A percentile compares a stretch with the other conserved stretches of the same genome.
phyloP scores from a whole-genome alignment of 1,140 invertebrate species.

The Drosophila azteca region DNA sequence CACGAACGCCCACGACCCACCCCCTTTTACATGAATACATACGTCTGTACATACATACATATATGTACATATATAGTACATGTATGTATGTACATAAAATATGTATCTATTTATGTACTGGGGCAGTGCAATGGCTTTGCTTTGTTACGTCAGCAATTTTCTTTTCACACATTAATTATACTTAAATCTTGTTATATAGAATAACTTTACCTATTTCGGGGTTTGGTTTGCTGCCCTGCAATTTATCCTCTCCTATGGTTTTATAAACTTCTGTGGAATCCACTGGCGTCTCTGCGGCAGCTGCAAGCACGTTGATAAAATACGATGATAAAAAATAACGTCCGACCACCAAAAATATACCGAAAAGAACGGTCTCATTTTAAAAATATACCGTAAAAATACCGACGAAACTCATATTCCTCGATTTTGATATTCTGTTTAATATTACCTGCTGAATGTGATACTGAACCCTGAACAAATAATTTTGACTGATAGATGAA shows the following conservation, averaged over 20 bases:
- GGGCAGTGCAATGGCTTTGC: conserved; percentile 17
- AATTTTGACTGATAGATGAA: no score
- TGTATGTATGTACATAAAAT: conserved; percentile 5
- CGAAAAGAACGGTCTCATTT: no score
- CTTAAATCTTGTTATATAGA: conserved; percentile 8
- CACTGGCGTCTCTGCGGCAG: not conserved
- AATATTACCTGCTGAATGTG: no score
- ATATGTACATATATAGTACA: conserved; percentile 19
- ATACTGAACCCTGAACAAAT: no score
- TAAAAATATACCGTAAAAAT: no score
- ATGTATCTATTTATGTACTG: not conserved
- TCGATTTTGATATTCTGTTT: no score
- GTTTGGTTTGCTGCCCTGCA: conserved; percentile 27
- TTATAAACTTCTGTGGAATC: conserved; percentile 56
- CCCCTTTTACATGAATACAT: not conserved
- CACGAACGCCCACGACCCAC: not conserved
- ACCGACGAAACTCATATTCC: no score
- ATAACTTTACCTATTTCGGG: conserved; percentile 58
- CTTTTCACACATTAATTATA: conserved; percentile 12
- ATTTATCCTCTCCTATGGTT: conserved; percentile 55
- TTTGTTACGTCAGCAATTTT: conserved; percentile 60
- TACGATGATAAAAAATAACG: no score
- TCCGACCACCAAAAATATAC: no score
- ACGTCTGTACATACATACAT: conserved; percentile 19
- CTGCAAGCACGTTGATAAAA: no score